These are phyloP conservation scores for Tetheella fluctuosa DNA, from an alignment of 2,888 invertebrate species.

Conservation along the genomic window DNA sequence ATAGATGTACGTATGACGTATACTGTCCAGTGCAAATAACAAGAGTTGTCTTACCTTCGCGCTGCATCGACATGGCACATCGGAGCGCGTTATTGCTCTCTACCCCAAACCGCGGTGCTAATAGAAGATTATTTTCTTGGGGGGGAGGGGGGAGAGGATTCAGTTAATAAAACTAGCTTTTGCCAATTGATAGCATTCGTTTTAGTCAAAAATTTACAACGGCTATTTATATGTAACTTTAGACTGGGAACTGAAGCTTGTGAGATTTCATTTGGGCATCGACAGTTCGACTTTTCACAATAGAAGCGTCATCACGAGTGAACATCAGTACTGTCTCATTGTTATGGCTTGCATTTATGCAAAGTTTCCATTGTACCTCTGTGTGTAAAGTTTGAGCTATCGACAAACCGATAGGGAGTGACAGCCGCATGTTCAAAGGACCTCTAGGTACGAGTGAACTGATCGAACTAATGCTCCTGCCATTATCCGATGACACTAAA, in stretches of 20 bases:
- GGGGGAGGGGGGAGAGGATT: too few species aligned
- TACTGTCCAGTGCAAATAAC: too few species aligned
- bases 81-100: too few species aligned
- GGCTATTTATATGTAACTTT: too few species aligned
- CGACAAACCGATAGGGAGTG: conserved; percentile 69
- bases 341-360: conserved; percentile 61
- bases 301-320: conserved; percentile 51
- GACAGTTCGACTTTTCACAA: conserved; percentile 47
- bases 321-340: conserved; percentile 66
- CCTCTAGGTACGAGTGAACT: conserved; percentile 55
- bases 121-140: too few species aligned
- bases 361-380: conserved; percentile 72
- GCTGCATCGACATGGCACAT: too few species aligned
- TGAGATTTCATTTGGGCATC: conserved; percentile 34
- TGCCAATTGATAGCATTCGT: too few species aligned
- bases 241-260: neutral
- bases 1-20: too few species aligned
- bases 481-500: conserved; percentile 18
- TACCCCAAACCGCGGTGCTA: too few species aligned
- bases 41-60: too few species aligned
- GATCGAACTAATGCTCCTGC: conserved; percentile 44
- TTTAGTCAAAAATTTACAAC: too few species aligned
- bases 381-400: conserved; percentile 77
- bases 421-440: conserved; percentile 65
- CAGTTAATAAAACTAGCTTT: too few species aligned